Evolutionary conservation across 2,888 invertebrate species (phyloP).

Genomic region (Tetrapedia diversipes): DNA sequence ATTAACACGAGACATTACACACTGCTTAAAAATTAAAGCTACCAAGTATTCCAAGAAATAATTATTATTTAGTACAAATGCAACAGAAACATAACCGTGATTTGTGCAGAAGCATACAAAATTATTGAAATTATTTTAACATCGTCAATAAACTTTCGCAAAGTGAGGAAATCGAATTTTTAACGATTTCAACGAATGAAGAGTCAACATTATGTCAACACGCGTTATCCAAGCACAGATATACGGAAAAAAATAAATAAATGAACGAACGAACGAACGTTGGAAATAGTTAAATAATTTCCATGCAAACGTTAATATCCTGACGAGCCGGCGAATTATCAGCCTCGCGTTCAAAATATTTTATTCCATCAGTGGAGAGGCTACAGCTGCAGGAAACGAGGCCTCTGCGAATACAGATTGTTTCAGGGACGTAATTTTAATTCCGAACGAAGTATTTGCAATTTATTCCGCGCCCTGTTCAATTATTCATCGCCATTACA

Average conservation of each 20-base stretch:
- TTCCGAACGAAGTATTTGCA: slow-evolving; percentile 36
- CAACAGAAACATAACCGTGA: too few species aligned
- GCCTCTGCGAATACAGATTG: slow-evolving; percentile 19
- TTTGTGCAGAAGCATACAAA: too few species aligned
- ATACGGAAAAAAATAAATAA: too few species aligned
- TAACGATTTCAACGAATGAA: neutral
- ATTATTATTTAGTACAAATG: too few species aligned
- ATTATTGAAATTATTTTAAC: neutral
- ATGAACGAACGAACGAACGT: too few species aligned
- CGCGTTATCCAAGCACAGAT: neutral
- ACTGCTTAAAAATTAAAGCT: neutral
- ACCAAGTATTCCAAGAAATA: too few species aligned
- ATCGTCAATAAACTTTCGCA: neutral
- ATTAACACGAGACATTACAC: neutral
- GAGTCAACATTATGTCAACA: neutral
- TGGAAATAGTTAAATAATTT: neutral
- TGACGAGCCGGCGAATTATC: neutral
- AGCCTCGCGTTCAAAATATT: slow-evolving; percentile 12
- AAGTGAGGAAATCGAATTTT: neutral
- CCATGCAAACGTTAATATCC: neutral
- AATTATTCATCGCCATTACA: slow-evolving; percentile 38
- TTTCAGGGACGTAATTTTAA: slow-evolving; percentile 33
- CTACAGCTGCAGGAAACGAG: neutral
- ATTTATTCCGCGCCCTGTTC: slow-evolving; percentile 24
- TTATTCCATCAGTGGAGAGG: slow-evolving; percentile 1